Percentiles rank a stretch among this genome's conserved stretches.
These are phyloP conservation scores for Tachina lurida DNA, from an alignment of 2,888 invertebrate species.

Conservation along the genomic window DNA sequence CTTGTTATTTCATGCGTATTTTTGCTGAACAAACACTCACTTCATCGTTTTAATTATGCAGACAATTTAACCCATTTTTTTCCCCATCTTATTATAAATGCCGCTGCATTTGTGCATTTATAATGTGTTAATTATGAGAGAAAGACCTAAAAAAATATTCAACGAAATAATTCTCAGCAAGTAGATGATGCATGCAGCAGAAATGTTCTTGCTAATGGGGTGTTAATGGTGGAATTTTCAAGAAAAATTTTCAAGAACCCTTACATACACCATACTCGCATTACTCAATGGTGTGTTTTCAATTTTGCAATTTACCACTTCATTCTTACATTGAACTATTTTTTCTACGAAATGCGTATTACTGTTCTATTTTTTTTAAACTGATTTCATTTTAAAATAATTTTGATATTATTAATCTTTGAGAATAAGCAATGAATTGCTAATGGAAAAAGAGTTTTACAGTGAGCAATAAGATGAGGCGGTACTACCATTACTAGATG, in stretches of 20 bases:
- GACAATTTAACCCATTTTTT: constrained; percentile 69
- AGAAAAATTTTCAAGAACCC: background rate
- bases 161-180: constrained; percentile 20
- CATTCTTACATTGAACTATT: constrained; percentile 31
- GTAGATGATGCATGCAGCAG: background rate
- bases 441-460: constrained; percentile 8
- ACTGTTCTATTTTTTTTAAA: background rate
- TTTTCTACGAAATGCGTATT: constrained; percentile 3
- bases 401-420: constrained; percentile 12
- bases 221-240: constrained; percentile 35
- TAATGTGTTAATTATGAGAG: constrained; percentile 59
- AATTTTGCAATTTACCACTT: constrained; percentile 61
- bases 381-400: background rate
- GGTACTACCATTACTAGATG: too few relatives aligned
- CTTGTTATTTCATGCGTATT: constrained; percentile 17
- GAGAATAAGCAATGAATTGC: constrained; percentile 14
- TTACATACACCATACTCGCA: background rate
- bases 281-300: constrained; percentile 4
- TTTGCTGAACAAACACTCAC: constrained; percentile 29
- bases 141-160: background rate
- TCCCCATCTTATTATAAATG: constrained; percentile 17
- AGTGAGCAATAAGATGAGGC: background rate
- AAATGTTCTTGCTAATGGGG: constrained; percentile 22
- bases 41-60: constrained; percentile 65
- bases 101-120: constrained; percentile 38